phyloP scores from a whole-genome alignment of 2,888 invertebrate genomes.

The Gryllus longicercus region DNA sequence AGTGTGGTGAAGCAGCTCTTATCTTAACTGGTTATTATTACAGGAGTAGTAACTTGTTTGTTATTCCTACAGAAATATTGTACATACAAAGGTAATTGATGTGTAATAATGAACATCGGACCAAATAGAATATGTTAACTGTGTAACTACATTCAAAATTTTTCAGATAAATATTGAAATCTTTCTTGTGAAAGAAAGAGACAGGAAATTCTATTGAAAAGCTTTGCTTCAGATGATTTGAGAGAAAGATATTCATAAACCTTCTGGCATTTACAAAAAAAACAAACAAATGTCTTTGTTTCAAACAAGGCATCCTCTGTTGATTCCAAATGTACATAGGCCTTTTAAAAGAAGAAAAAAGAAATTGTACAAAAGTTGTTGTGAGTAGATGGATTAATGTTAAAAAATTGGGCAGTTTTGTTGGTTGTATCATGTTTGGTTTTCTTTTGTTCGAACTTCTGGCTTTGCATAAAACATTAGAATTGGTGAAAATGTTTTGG shows the following conservation, averaged over 20 bases:
- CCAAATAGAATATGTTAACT: slow-evolving; percentile 3
- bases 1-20: not conserved
- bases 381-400: slow-evolving; percentile 24
- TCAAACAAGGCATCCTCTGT: slow-evolving; percentile 26
- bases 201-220: not conserved
- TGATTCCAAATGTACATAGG: slow-evolving; percentile 26
- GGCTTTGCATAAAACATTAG: slow-evolving; percentile 26
- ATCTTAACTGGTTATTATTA: not conserved
- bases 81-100: not conserved
- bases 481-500: slow-evolving; percentile 27
- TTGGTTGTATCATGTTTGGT: not conserved
- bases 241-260: not conserved
- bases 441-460: not conserved
- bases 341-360: slow-evolving; percentile 19
- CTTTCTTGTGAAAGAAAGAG: too few species aligned
- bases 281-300: not conserved
- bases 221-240: not conserved
- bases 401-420: slow-evolving; percentile 2
- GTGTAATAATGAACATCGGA: not conserved
- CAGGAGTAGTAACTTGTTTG: not conserved
- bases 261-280: not conserved
- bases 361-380: slow-evolving; percentile 28
- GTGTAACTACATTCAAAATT: not conserved
- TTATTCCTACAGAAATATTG: not conserved
- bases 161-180: too few species aligned